A percentile compares a stretch with the other conserved stretches of the same genome.
These are phyloP conservation scores for Blastomussa wellsi DNA, from an alignment of 92 coral and sea anemone species.

Conservation along the genomic window DNA sequence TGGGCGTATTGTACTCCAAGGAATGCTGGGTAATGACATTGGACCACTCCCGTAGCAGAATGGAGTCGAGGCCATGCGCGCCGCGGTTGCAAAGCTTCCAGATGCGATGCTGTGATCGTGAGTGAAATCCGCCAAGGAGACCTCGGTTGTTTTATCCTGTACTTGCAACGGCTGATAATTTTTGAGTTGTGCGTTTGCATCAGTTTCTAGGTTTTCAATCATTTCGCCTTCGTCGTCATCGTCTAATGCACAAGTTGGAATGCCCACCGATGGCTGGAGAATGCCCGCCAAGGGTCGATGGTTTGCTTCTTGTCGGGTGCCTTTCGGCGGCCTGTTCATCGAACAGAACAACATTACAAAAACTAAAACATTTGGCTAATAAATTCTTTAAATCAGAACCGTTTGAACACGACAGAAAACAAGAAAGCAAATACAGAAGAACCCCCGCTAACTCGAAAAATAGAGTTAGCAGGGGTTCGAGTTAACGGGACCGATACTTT, in stretches of 20 bases:
- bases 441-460: too few relatives aligned
- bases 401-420: too few relatives aligned
- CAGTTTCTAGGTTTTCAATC: constrained; percentile 43
- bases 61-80: constrained; percentile 89
- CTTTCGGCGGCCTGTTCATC: constrained; percentile 69
- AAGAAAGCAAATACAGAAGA: too few relatives aligned
- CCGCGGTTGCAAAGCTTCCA: constrained; percentile 68
- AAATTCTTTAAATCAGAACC: too few relatives aligned
- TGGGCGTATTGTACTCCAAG: constrained; percentile 77
- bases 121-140: constrained; percentile 56
- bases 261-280: constrained; percentile 86
- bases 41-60: constrained; percentile 63
- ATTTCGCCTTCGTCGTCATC: constrained; percentile 43
- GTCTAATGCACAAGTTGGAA: constrained; percentile 76
- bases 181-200: constrained; percentile 5
- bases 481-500: too few relatives aligned
- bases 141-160: constrained; percentile 50
- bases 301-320: constrained; percentile 59
- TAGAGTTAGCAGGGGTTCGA: too few relatives aligned
- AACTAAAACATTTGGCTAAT: neutral
- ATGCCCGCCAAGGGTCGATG: constrained; percentile 70
- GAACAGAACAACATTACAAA: neutral
- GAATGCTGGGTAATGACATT: constrained; percentile 61
- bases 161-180: constrained; percentile 5
- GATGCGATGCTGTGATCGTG: constrained; percentile 59